Conservation (phyloP, 2,888 invertebrate species). For the Caenorhabditis sinica region DNA sequence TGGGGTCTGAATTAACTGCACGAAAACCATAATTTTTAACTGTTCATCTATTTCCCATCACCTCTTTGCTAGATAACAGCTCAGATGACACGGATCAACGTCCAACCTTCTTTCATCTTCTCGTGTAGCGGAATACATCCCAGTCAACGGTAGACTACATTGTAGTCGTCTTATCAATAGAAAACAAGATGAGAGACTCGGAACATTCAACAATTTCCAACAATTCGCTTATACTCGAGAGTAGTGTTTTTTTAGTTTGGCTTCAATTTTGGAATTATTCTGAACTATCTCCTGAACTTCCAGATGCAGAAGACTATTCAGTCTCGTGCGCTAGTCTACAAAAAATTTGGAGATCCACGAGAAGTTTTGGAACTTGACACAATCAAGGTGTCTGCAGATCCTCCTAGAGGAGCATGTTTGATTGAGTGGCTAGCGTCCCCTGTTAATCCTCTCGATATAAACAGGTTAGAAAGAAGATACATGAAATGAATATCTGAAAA, state of each 20-base stretch:
- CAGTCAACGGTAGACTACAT: conserved; percentile 16
- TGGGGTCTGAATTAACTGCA: too few relatives aligned
- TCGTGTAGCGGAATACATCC: neutral
- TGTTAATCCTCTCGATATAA: conserved; percentile 81
- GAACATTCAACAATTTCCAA: neutral
- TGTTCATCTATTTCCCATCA: too few relatives aligned
- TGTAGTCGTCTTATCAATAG: conserved; percentile 42
- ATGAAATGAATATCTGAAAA: neutral
- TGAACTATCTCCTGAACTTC: neutral
- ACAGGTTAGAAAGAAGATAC: conserved; percentile 47
- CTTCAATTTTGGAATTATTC: too few relatives aligned
- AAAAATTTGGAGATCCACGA: conserved; percentile 64
- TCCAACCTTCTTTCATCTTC: neutral
- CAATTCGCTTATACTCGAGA: neutral
- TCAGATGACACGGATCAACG: neutral
- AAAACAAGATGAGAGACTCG: conserved; percentile 14
- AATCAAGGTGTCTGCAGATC: conserved; percentile 59
- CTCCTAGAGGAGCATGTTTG: conserved; percentile 70
- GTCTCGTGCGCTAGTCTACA: conserved; percentile 63
- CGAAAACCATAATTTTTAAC: too few relatives aligned
- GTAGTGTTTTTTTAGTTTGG: neutral
- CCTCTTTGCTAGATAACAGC: too few relatives aligned
- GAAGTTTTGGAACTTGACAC: conserved; percentile 67
- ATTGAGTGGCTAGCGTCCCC: conserved; percentile 82
- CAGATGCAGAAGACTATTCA: conserved; percentile 38